These are phyloP conservation scores for Diplodus sargus DNA, from an alignment of 2,797 vertebrate genomes.

Conservation along the genomic window DNA sequence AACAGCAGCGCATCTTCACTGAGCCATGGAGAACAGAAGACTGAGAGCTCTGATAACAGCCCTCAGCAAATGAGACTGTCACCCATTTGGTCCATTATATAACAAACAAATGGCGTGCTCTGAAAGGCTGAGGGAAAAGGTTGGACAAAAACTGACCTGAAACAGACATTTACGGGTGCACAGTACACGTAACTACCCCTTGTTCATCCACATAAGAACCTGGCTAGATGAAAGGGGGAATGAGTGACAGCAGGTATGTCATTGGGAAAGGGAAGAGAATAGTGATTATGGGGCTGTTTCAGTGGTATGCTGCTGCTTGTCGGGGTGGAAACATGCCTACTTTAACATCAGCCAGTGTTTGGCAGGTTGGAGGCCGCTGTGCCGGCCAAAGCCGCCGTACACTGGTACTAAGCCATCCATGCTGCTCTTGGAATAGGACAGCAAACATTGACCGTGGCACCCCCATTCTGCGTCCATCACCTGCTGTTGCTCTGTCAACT, in stretches of 20 bases:
- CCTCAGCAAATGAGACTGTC: constrained; percentile 69
- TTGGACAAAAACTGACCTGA: constrained; percentile 47
- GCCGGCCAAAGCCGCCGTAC: constrained; percentile 66
- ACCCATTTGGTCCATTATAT: constrained; percentile 73
- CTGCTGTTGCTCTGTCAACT: constrained; percentile 72
- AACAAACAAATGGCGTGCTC: constrained; percentile 68
- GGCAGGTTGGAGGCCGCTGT: constrained; percentile 60
- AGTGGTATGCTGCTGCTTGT: constrained; percentile 56
- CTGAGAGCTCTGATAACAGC: constrained; percentile 76
- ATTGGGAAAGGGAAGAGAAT: constrained; percentile 58
- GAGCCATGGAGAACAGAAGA: constrained; percentile 62
- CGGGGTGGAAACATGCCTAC: constrained; percentile 61
- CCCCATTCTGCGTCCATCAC: constrained; percentile 58
- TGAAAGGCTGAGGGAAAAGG: constrained; percentile 49
- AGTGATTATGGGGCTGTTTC: constrained; percentile 57
- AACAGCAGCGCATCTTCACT: constrained; percentile 64
- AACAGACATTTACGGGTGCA: constrained; percentile 48
- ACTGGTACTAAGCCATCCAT: constrained; percentile 71
- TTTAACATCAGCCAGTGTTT: constrained; percentile 70
- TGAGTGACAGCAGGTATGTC: constrained; percentile 67
- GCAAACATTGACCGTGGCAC: constrained; percentile 72
- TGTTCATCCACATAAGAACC: constrained; percentile 39
- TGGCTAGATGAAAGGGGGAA: constrained; percentile 60
- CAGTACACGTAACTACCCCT: constrained; percentile 27
- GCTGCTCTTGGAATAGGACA: constrained; percentile 64